Percentiles rank a stretch among this genome's conserved stretches.
These are phyloP conservation scores for Borostomias antarcticus DNA, from an alignment of 2,797 vertebrate species.

Conservation along the genomic window DNA sequence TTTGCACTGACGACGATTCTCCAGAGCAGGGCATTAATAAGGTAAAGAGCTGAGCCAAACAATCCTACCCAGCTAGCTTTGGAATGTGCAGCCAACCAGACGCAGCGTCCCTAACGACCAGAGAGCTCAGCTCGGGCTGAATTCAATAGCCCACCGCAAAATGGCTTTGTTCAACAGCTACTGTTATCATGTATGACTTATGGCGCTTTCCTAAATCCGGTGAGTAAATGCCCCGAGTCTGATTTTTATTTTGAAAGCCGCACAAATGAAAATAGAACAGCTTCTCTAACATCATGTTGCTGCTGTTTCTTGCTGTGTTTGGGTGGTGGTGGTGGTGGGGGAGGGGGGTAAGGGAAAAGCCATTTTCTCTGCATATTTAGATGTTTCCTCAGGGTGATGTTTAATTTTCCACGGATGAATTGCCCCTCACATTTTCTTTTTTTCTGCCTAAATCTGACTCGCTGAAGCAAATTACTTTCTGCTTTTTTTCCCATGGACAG, in stretches of 20 bases:
- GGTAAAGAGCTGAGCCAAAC: conserved; percentile 72
- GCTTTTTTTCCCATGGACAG: conserved; percentile 52
- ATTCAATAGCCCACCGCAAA: conserved; percentile 65
- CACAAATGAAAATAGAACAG: conserved; percentile 62
- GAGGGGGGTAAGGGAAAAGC: too few species aligned
- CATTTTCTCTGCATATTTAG: conserved; percentile 63
- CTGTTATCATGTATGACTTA: conserved; percentile 55
- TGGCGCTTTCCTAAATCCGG: conserved; percentile 61
- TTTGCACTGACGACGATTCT: conserved; percentile 75
- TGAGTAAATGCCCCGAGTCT: conserved; percentile 62
- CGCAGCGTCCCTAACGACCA: conserved; percentile 69
- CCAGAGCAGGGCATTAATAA: conserved; percentile 75
- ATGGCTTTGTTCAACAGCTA: conserved; percentile 64
- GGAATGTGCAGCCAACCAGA: conserved; percentile 63
- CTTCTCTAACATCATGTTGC: conserved; percentile 38
- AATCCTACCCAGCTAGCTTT: conserved; percentile 58
- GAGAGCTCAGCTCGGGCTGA: conserved; percentile 59
- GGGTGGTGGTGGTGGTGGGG: too few species aligned
- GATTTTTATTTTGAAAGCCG: conserved; percentile 64
- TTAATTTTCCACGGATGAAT: conserved; percentile 69
- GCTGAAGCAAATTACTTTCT: conserved; percentile 59
- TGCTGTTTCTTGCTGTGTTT: conserved; percentile 40
- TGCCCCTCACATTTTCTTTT: conserved; percentile 50
- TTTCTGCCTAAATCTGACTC: conserved; percentile 59
- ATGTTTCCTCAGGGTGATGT: conserved; percentile 61